Conservation (phyloP, 2,113 vertebrate species). For the Centrocercus urophasianus region DNA sequence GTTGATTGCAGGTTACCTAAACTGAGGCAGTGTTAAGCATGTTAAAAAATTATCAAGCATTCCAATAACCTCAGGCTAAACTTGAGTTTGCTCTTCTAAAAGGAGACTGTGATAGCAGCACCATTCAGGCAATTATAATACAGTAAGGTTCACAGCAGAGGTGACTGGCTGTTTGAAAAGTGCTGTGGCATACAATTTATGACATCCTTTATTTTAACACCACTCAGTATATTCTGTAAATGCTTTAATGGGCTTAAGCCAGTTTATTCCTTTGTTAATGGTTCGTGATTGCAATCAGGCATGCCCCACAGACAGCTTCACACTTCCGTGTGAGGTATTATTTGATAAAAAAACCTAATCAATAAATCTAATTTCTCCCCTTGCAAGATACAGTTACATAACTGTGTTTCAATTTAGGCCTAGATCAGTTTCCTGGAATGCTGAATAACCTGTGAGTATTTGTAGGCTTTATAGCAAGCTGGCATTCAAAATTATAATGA, state of each 20-base stretch:
- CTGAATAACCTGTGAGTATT: slow-evolving; percentile 5
- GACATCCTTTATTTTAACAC: slow-evolving; percentile 52
- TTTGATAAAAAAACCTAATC: slow-evolving; percentile 62
- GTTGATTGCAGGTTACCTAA: slow-evolving; percentile 22
- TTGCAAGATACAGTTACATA: slow-evolving; percentile 35
- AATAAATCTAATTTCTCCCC: slow-evolving; percentile 53
- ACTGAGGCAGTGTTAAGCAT: background rate
- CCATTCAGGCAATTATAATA: slow-evolving; percentile 22
- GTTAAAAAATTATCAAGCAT: slow-evolving; percentile 41
- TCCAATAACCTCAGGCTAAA: slow-evolving; percentile 33
- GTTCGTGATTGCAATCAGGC: background rate
- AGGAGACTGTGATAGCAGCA: background rate
- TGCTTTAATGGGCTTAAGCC: slow-evolving; percentile 49
- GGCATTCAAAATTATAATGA: background rate
- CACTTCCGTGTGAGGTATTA: slow-evolving; percentile 21
- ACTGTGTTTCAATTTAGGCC: slow-evolving; percentile 28
- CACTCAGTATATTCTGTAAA: slow-evolving; percentile 44
- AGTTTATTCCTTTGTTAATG: slow-evolving; percentile 61
- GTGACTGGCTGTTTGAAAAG: slow-evolving; percentile 42
- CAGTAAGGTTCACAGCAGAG: slow-evolving; percentile 2
- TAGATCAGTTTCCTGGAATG: slow-evolving; percentile 34
- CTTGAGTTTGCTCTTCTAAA: slow-evolving; percentile 14
- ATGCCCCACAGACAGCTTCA: slow-evolving; percentile 14
- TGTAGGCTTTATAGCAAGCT: background rate
- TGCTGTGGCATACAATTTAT: slow-evolving; percentile 54